Conservation (phyloP, 2,888 invertebrate genomes). For the Tenthredo scrophulariae region DNA sequence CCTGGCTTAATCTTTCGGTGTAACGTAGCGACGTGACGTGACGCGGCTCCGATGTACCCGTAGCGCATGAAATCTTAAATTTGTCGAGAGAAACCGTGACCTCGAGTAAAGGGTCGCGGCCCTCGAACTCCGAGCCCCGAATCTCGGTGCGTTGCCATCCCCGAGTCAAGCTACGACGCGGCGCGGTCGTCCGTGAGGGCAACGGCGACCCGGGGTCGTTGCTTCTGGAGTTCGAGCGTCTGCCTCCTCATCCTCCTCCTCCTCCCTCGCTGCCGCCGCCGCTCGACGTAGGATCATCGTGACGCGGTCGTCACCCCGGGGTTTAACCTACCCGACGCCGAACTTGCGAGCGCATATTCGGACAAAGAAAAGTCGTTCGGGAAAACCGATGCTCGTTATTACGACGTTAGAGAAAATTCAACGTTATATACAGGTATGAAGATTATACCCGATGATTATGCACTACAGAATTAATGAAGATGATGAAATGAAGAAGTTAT, state of each 20-base stretch:
- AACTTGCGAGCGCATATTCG: slow-evolving; percentile 41
- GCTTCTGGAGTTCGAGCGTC: slow-evolving; percentile 45
- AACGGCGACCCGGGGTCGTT: slow-evolving; percentile 43
- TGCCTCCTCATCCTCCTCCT: slow-evolving; percentile 4
- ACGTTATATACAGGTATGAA: neutral
- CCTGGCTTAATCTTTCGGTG: neutral
- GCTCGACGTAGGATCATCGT: slow-evolving; percentile 32
- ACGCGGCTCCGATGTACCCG: neutral
- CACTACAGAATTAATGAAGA: neutral
- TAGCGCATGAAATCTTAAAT: neutral
- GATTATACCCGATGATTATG: too few relatives aligned
- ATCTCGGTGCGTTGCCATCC: slow-evolving; percentile 29
- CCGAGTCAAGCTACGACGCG: slow-evolving; percentile 21
- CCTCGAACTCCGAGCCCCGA: neutral
- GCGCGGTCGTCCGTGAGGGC: neutral
- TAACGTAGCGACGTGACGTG: neutral
- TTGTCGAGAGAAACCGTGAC: neutral
- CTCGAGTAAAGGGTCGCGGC: slow-evolving; percentile 2
- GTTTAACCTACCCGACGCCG: slow-evolving; percentile 43
- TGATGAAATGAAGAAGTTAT: neutral
- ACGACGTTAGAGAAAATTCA: neutral
- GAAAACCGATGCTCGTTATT: neutral
- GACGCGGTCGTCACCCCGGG: slow-evolving; percentile 47
- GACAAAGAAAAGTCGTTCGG: slow-evolving; percentile 22
- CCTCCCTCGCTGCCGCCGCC: neutral